Base-by-base conservation (phyloP, 2,113 vertebrate species). In the Rhinopomastus cyanomelas region DNA sequence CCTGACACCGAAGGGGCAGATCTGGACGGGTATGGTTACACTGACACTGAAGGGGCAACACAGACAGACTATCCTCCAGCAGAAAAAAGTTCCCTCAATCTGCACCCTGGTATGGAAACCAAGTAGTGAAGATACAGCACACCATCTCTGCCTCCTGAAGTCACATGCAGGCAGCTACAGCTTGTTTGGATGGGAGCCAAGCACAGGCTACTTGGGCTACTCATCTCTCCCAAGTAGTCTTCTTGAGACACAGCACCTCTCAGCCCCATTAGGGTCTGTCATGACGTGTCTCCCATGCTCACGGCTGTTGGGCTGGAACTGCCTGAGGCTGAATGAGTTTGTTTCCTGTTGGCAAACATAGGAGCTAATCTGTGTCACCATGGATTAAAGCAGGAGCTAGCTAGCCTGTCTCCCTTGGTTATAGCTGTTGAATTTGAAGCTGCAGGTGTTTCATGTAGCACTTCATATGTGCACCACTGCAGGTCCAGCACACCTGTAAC, bases 281-380 rank as follows among this genome's bases (percentile, higher is more conserved):
- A 8, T 0, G 9, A 65, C 5, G 0, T 6, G 21, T 29, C n/a
- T 27, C 23, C 32, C 52, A 6, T 21, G 6, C 26, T 16, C 18
- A 0, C 26, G 9, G 26, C 44, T 46, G 44, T 27, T 52, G 19
- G 19, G 39, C 20, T 22, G 20, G 0, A 0, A 16, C 51, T 21
- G 12, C 25, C n/a, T 12, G 20, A 44, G 29, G 36, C 19, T 39
- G 44, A 13, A 12, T 16, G 26, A 18, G 23, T 26, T 36, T 42
- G 48, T 90, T 56, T 61, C 71, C 36, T 53, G 60, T 49, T 73
- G 44, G 60, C 55, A 57, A 77, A 88, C 44, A 26, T 36, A 30
- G 57, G 25, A 12, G 52, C 62, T 68, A 80, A 44, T 20, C 51
- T 34, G 19, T 3, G 6, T 36, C 1, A 1, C 64, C 12, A 6